Evolutionary conservation across 2,113 vertebrate genomes (phyloP), one percentile per base, ranked within the genome.

Genomic region (Silurus meridionalis): DNA sequence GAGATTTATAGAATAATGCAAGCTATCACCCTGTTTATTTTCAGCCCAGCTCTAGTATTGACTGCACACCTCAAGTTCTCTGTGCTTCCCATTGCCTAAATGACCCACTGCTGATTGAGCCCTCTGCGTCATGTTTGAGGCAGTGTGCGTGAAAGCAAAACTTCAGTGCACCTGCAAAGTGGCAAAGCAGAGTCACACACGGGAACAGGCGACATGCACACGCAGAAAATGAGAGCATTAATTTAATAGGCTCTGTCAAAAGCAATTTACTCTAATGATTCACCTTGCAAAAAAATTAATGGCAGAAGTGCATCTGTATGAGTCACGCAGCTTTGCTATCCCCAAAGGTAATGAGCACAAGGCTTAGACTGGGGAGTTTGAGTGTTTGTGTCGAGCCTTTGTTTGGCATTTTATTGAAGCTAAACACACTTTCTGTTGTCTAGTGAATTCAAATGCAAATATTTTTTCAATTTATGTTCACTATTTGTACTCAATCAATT

Each of bases 241-340:
- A 87, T 88, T 87, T 57, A 89, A 84, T 87, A 89, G 83, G 72
- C 79, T 61, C 82, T 86, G 89, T 84, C 88, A 83, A 55, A 83
- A 85, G 81, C 85, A 82, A 88, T 88, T 87, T 87, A 77, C 69
- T 84, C 80, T 83, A 89, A 89, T 78, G 82, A 87, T 88, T 82
- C 82, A 80, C 64, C 86, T 82, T 82, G 79, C 81, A 67, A 82
- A 87, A 80, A 61, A 87, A 86, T 53, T 85, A 87, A 85, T 75
- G 58, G 52, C 67, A 83, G 64, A 82, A 88, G 83, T 79, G 75
- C 72, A 85, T 87, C 83, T 89, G 55, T 77, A 69, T 57, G 67
- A 77, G 71, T 82, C 66, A 75, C 28, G 15, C 72, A 83, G 77
- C 60, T 46, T 61, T 58, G 48, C 13, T 25, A 67, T 48, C 61